phyloP scores from a whole-genome alignment of 2,888 invertebrate genomes.

The Lepidochrysops patricia region DNA sequence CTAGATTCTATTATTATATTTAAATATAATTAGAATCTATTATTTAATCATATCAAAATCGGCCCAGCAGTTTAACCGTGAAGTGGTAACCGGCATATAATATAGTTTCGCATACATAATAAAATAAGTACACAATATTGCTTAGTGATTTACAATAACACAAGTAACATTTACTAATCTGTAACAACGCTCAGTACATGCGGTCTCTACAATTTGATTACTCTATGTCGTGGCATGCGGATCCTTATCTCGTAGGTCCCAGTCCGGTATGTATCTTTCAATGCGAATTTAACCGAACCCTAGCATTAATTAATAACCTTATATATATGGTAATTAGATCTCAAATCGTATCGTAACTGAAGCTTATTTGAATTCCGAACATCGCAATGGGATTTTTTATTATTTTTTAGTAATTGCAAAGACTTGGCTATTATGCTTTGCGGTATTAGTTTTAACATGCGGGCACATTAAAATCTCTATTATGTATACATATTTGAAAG shows the following conservation, averaged over 20 bases:
- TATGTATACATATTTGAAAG: no score
- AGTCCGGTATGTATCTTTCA: constrained; percentile 45
- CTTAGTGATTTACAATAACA: no score
- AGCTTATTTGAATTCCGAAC: not conserved
- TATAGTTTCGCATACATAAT: no score
- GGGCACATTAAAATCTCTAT: not conserved
- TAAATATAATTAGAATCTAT: no score
- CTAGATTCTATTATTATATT: no score
- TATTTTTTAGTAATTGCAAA: not conserved
- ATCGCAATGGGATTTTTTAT: not conserved
- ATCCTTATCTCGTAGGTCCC: constrained; percentile 50
- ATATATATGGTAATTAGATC: not conserved
- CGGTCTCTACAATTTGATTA: not conserved
- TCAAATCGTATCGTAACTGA: not conserved
- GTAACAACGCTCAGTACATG: not conserved
- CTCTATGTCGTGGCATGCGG: constrained; percentile 30
- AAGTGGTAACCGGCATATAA: no score
- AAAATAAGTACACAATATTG: no score
- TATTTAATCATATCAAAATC: no score
- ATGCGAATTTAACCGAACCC: constrained; percentile 23
- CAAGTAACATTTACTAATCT: no score
- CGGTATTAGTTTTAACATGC: not conserved
- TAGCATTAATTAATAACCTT: not conserved
- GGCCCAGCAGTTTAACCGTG: no score
- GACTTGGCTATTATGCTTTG: not conserved